phyloP scores from a whole-genome alignment of 2,888 invertebrate species.

The Dioctria linearis region DNA sequence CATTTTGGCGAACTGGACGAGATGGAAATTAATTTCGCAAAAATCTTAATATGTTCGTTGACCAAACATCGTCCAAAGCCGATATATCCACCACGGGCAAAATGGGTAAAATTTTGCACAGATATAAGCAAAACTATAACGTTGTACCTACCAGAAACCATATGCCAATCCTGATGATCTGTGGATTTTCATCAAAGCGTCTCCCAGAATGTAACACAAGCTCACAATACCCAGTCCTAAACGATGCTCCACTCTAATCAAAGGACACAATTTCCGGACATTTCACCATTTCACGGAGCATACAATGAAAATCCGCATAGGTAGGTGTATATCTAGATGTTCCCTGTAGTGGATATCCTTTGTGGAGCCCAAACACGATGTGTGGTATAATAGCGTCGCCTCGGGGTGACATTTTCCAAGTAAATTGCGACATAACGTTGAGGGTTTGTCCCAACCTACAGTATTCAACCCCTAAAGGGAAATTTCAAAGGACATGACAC shows the following conservation, averaged over 20 bases:
- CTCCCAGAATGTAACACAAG: conserved; percentile 18
- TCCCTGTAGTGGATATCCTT: conserved; percentile 31
- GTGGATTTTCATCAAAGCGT: conserved; percentile 28
- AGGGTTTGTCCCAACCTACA: conserved; percentile 26
- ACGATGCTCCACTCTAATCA: conserved; percentile 40
- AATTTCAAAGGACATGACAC: conserved; percentile 49
- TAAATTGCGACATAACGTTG: conserved; percentile 53
- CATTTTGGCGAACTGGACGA: too few species aligned
- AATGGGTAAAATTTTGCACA: conserved; percentile 5
- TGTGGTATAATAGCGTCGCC: conserved; percentile 52
- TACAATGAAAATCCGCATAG: conserved; percentile 12
- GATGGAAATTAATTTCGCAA: too few species aligned
- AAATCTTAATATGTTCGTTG: too few species aligned
- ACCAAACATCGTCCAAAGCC: too few species aligned
- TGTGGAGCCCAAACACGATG: conserved; percentile 32
- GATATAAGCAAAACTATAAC: background rate
- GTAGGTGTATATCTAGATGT: conserved; percentile 30
- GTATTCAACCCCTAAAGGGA: conserved; percentile 22
- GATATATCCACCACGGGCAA: too few species aligned
- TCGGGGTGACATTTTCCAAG: conserved; percentile 55
- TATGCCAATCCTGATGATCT: conserved; percentile 21
- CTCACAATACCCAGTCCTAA: conserved; percentile 29
- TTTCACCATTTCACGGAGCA: conserved; percentile 39
- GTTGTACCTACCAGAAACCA: conserved; percentile 8
- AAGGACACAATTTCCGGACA: conserved; percentile 47